These are phyloP conservation scores for Tenualosa ilisha DNA, from an alignment of 2,797 vertebrate genomes.

Conservation along the genomic window DNA sequence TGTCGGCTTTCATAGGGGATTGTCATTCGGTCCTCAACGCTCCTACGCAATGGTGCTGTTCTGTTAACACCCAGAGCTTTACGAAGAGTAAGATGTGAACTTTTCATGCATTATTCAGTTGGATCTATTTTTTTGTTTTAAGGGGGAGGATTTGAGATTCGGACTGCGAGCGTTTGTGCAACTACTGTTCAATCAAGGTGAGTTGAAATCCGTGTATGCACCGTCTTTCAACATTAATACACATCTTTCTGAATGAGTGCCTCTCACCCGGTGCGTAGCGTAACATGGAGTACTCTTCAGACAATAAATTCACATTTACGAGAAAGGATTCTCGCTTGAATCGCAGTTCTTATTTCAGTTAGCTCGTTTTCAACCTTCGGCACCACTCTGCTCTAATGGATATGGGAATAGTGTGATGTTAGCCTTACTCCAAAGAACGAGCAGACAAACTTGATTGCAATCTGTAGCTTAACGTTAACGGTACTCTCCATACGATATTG, in stretches of 20 bases:
- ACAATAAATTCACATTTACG: background rate
- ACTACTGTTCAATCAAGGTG: conserved; percentile 68
- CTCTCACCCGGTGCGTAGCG: background rate
- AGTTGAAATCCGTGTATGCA: conserved; percentile 54
- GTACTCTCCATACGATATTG: background rate
- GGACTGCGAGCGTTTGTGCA: conserved; percentile 55
- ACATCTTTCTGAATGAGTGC: background rate
- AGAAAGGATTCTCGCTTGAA: background rate
- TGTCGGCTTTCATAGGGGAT: conserved; percentile 45
- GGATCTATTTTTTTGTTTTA: conserved; percentile 57
- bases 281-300: background rate
- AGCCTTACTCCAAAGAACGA: background rate
- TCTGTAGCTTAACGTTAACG: background rate
- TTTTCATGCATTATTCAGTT: conserved; percentile 43
- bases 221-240: background rate
- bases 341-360: background rate
- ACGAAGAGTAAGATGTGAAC: conserved; percentile 66
- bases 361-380: background rate
- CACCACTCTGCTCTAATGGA: background rate
- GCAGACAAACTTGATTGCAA: conserved; percentile 1
- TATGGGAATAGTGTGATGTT: background rate
- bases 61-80: conserved; percentile 33
- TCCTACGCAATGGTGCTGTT: conserved; percentile 66
- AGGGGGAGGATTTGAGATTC: conserved; percentile 39
- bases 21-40: conserved; percentile 37